phyloP scores from a whole-genome alignment of 2,113 vertebrate species.

The Cryptomyrus ogoouensis region DNA sequence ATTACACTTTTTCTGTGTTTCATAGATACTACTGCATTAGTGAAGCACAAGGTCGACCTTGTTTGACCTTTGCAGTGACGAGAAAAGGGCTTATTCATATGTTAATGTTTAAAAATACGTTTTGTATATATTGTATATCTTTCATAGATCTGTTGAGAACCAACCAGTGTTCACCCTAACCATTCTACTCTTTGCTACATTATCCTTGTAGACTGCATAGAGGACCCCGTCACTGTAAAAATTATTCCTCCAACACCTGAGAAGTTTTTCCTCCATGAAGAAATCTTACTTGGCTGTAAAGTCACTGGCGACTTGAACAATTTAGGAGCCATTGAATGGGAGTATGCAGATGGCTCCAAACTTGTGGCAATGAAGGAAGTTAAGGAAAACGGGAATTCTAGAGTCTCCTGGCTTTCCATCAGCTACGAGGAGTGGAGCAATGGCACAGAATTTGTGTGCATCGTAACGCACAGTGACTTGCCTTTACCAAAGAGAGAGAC shows the following conservation, averaged over 20 bases:
- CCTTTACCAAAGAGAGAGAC: accelerated
- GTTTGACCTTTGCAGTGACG: neutral
- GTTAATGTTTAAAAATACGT: neutral
- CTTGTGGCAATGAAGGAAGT: accelerated
- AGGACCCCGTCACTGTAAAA: neutral
- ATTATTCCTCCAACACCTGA: slow-evolving; percentile 17
- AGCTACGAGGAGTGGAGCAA: slow-evolving; percentile 45
- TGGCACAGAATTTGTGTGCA: slow-evolving; percentile 30
- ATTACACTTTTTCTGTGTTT: neutral
- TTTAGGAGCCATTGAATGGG: slow-evolving; percentile 14
- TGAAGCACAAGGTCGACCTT: neutral
- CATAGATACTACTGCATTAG: neutral
- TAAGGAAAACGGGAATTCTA: accelerated
- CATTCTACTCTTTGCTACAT: neutral
- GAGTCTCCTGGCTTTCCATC: neutral
- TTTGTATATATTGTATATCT: neutral
- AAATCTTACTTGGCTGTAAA: slow-evolving; percentile 20
- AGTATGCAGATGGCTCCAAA: accelerated
- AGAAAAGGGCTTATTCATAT: neutral
- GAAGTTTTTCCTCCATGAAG: slow-evolving; percentile 1
- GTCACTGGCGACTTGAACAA: accelerated
- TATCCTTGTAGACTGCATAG: neutral
- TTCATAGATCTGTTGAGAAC: neutral
- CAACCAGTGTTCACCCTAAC: neutral
- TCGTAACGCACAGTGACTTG: neutral